Evolutionary conservation across 2,888 invertebrate species (phyloP).

Genomic region (Dryobotodes eremita): DNA sequence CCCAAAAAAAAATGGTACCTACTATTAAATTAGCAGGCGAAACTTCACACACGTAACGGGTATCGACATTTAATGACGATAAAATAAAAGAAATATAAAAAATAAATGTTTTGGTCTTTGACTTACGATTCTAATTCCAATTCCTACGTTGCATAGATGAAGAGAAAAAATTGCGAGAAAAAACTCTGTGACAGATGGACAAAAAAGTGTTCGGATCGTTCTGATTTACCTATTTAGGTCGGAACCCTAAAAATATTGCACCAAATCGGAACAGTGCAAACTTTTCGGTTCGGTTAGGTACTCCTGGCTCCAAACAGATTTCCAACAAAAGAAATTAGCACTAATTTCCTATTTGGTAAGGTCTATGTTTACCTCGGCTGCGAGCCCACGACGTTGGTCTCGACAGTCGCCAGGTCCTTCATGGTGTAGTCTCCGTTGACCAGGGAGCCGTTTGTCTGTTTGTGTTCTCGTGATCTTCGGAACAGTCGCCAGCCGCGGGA

Average conservation of each 20-base stretch:
- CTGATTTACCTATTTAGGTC: not conserved
- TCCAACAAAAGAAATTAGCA: not conserved
- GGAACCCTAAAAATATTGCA: not conserved
- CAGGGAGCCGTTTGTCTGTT: constrained; percentile 78
- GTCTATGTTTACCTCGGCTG: constrained; percentile 73
- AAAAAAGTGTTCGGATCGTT: not conserved
- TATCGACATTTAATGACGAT: too few species aligned
- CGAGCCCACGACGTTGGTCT: constrained; percentile 74
- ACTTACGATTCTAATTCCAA: too few species aligned
- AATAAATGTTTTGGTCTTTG: too few species aligned
- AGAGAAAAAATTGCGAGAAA: not conserved
- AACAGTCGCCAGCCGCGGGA: constrained; percentile 73
- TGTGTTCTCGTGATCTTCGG: constrained; percentile 74
- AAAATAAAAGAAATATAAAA: too few species aligned
- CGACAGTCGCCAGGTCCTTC: constrained; percentile 80
- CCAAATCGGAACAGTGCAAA: not conserved
- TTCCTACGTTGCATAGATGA: too few species aligned
- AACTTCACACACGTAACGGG: too few species aligned
- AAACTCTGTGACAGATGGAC: not conserved
- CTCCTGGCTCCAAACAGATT: not conserved
- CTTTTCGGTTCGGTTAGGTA: not conserved
- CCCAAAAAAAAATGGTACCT: too few species aligned
- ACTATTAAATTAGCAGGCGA: too few species aligned
- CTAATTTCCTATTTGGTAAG: not conserved
- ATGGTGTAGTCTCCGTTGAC: constrained; percentile 86